Percentiles rank a stretch among this genome's conserved stretches.
Conservation (phyloP, 1,140 invertebrate species). For the Elymnias hypermnestra region DNA sequence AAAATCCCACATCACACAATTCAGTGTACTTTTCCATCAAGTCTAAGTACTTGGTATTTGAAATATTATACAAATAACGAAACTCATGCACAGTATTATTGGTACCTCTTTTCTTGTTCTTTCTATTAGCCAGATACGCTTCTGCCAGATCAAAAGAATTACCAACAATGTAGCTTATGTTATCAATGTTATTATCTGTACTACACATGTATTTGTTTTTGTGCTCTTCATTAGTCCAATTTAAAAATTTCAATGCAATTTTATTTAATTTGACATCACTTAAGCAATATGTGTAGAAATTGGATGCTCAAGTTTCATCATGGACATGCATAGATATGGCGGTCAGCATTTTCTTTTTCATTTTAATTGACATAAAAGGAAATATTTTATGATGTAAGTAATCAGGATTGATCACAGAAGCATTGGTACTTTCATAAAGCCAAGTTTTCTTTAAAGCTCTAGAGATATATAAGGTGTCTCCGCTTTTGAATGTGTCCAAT, state of each 20-base stretch:
- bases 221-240: slow-evolving; percentile 18
- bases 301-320: slow-evolving; percentile 19
- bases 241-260: slow-evolving; percentile 26
- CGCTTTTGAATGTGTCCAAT: slow-evolving; percentile 26
- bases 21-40: slow-evolving; percentile 19
- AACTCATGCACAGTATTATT: slow-evolving; percentile 7
- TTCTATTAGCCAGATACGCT: slow-evolving; percentile 11
- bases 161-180: slow-evolving; percentile 19
- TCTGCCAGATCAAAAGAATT: slow-evolving; percentile 24
- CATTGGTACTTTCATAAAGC: slow-evolving; percentile 13
- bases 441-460: slow-evolving; percentile 20
- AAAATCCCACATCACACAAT: background rate
- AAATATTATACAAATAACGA: slow-evolving; percentile 21
- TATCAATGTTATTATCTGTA: slow-evolving; percentile 6
- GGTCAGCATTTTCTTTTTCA: slow-evolving; percentile 29
- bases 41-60: slow-evolving; percentile 25
- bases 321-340: slow-evolving; percentile 21
- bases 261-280: slow-evolving; percentile 13
- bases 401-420: slow-evolving; percentile 15
- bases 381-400: slow-evolving; percentile 29
- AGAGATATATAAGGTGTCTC: slow-evolving; percentile 30
- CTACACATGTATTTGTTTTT: slow-evolving; percentile 22
- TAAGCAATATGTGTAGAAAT: slow-evolving; percentile 29
- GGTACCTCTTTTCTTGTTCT: slow-evolving; percentile 1
- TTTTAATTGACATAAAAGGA: slow-evolving; percentile 31